Percentiles rank a stretch among this genome's conserved stretches.
Conservation (phyloP, 2,888 invertebrate species). For the Tuberolachnus salignus region DNA sequence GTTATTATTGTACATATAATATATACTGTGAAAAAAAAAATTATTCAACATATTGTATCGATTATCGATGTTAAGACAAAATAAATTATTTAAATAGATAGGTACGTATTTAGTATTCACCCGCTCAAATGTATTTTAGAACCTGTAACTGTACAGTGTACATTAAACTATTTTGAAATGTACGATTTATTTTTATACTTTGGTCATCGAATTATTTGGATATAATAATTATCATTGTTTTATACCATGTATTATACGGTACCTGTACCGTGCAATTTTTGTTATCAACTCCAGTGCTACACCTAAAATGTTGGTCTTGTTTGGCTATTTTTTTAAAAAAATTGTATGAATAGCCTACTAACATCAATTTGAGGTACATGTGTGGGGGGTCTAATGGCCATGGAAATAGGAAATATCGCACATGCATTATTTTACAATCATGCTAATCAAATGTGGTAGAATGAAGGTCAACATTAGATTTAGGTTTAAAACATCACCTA, state of each 20-base stretch:
- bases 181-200: not conserved
- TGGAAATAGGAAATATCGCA: constrained; percentile 33
- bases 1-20: too few relatives aligned
- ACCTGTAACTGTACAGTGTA: too few relatives aligned
- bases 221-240: not conserved
- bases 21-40: too few relatives aligned
- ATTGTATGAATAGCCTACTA: not conserved
- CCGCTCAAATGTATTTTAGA: too few relatives aligned
- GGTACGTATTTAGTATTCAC: too few relatives aligned
- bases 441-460: constrained; percentile 44
- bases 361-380: constrained; percentile 13
- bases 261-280: not conserved
- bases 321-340: not conserved
- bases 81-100: too few relatives aligned
- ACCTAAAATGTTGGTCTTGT: not conserved
- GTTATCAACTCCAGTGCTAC: not conserved
- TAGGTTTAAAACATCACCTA: not conserved
- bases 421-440: constrained; percentile 33
- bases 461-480: constrained; percentile 22
- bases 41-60: too few relatives aligned
- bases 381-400: constrained; percentile 48
- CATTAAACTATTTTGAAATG: too few relatives aligned
- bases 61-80: too few relatives aligned
- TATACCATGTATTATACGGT: too few relatives aligned
- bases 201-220: not conserved